These are phyloP conservation scores for Gila robusta DNA, from an alignment of 2,797 vertebrate genomes.

Conservation along the genomic window DNA sequence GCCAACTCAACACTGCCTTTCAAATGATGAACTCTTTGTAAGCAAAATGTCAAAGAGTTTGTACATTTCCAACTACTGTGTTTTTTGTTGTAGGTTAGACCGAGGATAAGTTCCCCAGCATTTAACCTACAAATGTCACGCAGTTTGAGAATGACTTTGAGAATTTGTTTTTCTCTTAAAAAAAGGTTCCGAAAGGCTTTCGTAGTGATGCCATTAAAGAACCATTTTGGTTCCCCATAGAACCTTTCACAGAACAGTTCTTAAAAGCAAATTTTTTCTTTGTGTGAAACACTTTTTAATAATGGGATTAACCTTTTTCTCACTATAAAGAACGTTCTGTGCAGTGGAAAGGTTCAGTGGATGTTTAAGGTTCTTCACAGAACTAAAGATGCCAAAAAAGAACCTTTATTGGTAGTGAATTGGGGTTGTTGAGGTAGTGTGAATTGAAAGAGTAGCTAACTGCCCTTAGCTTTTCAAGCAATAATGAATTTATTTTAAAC, in stretches of 20 bases:
- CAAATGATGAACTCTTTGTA: not conserved
- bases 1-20: not conserved
- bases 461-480: not conserved
- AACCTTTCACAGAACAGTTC: not conserved
- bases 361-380: too few species aligned
- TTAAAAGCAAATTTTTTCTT: too few species aligned
- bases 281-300: not conserved
- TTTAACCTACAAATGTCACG: not conserved
- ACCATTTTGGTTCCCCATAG: not conserved
- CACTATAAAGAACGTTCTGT: too few species aligned
- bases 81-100: too few species aligned
- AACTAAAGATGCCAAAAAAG: too few species aligned
- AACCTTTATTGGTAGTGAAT: not conserved
- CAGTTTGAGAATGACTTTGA: not conserved
- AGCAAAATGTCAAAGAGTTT: not conserved
- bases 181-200: too few species aligned
- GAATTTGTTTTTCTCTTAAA: not conserved
- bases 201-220: too few species aligned
- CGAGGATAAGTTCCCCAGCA: not conserved
- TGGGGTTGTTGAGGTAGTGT: not conserved
- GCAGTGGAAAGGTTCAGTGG: too few species aligned
- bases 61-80: not conserved
- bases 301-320: too few species aligned
- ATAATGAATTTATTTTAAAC: not conserved
- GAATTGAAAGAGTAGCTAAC: not conserved